These are phyloP conservation scores for Serinus canaria DNA, from an alignment of 2,113 vertebrate species.

Conservation along the genomic window DNA sequence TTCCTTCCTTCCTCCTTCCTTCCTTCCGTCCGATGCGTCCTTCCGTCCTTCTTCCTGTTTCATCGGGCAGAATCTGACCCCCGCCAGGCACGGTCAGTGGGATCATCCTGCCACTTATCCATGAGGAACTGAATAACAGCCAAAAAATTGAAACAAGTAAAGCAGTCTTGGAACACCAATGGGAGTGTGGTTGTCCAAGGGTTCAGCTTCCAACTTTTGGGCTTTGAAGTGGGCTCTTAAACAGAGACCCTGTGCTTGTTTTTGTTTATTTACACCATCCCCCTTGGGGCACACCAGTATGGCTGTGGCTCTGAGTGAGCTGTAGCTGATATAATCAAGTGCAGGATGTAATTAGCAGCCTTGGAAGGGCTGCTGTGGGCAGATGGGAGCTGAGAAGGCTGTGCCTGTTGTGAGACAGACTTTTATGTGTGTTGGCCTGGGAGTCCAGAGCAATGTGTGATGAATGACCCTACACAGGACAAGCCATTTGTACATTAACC, in stretches of 20 bases:
- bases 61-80: not conserved
- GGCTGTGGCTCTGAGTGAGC: not conserved
- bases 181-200: not conserved
- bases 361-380: conserved; percentile 14
- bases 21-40: too few relatives aligned
- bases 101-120: not conserved
- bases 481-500: not conserved
- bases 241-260: not conserved
- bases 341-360: not conserved
- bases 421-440: not conserved
- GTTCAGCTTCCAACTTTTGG: not conserved
- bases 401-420: not conserved
- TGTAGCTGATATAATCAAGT: not conserved
- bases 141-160: not conserved
- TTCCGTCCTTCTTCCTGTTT: too few relatives aligned
- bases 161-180: not conserved
- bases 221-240: not conserved
- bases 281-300: not conserved
- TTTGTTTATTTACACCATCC: not conserved
- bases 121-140: not conserved
- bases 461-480: not conserved
- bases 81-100: not conserved
- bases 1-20: too few relatives aligned
- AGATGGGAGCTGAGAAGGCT: not conserved
- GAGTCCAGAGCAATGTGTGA: not conserved